These are phyloP conservation scores for Spongia lamella DNA, from an alignment of 37 sponge, comb jelly and placozoan genomes.

Conservation along the genomic window DNA sequence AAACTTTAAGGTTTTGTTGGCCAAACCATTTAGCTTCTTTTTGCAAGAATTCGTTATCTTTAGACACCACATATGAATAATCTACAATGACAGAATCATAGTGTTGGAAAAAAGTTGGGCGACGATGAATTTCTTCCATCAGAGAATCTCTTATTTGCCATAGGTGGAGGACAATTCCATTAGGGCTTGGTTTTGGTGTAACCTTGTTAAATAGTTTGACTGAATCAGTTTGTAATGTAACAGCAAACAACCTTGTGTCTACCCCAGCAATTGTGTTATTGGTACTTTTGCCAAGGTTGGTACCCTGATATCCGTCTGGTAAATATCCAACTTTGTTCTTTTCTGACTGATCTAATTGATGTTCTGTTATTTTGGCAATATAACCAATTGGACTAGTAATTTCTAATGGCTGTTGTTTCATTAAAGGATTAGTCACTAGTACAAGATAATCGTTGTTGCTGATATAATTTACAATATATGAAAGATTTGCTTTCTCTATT, in stretches of 20 bases:
- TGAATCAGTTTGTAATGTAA: background rate
- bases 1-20: conserved; percentile 23
- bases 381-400: background rate
- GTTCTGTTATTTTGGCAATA: conserved; percentile 16
- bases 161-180: conserved; percentile 39
- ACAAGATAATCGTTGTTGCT: conserved; percentile 7
- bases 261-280: conserved; percentile 49
- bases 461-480: conserved; percentile 1
- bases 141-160: conserved; percentile 29
- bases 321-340: conserved; percentile 45
- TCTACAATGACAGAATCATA: conserved; percentile 48
- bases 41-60: conserved; percentile 26
- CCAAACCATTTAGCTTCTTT: conserved; percentile 29
- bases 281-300: conserved; percentile 46
- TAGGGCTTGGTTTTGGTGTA: conserved; percentile 37
- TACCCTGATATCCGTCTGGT: conserved; percentile 45
- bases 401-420: conserved; percentile 39
- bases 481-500: conserved; percentile 1
- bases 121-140: conserved; percentile 19
- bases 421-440: conserved; percentile 46
- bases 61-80: conserved; percentile 29
- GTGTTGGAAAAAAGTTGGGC: conserved; percentile 59
- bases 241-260: conserved; percentile 51
- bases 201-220: conserved; percentile 16
- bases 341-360: conserved; percentile 45